A percentile compares a stretch with the other conserved stretches of the same genome.
Evolutionary conservation across 2,797 vertebrate genomes (phyloP).

Genomic region (Delichon dasypus): DNA sequence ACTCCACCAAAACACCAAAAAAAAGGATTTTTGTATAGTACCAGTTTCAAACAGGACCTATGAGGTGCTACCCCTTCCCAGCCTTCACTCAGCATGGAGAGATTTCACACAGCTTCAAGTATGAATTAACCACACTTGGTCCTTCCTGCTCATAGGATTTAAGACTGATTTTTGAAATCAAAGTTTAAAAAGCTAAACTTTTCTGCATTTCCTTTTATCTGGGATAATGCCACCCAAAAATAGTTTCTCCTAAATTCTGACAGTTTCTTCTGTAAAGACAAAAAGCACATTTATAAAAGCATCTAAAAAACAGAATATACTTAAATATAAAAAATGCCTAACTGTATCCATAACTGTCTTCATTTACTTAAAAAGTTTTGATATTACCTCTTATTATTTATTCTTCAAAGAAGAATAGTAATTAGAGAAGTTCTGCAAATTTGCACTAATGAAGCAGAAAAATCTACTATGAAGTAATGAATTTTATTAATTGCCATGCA

Average conservation of each 20-base stretch:
- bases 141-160: not conserved
- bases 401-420: conserved; percentile 52
- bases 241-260: not conserved
- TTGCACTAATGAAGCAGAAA: conserved; percentile 62
- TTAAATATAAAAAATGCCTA: not conserved
- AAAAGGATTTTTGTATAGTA: not conserved
- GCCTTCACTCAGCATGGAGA: not conserved
- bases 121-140: not conserved
- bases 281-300: not conserved
- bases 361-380: conserved; percentile 4
- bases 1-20: not conserved
- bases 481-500: not conserved
- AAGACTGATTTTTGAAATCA: not conserved
- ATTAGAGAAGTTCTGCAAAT: conserved; percentile 62
- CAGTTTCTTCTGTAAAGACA: not conserved
- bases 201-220: not conserved
- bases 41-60: not conserved
- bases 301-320: not conserved
- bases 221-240: not conserved
- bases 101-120: not conserved
- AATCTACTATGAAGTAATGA: conserved; percentile 8
- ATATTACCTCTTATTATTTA: conserved; percentile 47
- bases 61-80: not conserved
- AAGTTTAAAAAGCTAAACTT: not conserved
- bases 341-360: not conserved